Evolutionary conservation across 2,797 vertebrate species (phyloP), one percentile per base, ranked within the genome.

Genomic region (Tinamus major): DNA sequence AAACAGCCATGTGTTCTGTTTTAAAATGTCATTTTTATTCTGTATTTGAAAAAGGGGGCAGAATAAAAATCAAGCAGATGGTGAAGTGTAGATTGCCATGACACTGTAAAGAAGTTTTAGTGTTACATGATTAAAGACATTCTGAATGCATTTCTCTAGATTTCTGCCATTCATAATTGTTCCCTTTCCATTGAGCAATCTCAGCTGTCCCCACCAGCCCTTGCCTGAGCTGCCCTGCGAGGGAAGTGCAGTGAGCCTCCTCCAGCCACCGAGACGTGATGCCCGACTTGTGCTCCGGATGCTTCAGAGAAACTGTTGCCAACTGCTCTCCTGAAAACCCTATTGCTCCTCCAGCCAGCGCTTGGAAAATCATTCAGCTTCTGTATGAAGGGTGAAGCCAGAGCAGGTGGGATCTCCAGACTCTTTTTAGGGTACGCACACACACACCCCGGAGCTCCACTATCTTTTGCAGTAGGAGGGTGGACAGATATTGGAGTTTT

Each of bases 51-150:
- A 85, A 92, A 90, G 88, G 77, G 33, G 78, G 91, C 94, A 90
- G 89, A 85, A 77, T 85, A 94, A 84, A 79, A 94, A 82, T 85
- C 78, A 68, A 89, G 76, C 94, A 79, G 94, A 92, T 88, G 79
- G 91, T 84, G 87, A 91, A 92, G 91, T 69, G 85, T 93, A 87
- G 76, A 41, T 91, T 95, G 79, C 94, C 91, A 87, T 93, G 93
- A 94, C 84, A 91, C 84, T 93, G 95, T 96, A 79, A 93, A 91
- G 76, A 55, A 77, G 87, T 96, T 95, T 89, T 91, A 76, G 94
- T 95, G 95, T 97, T 90, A 94, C 95, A 83, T 94, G 92, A 96
- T 94, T 97, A 93, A 97, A 97, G 96, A 97, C 93, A 87, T 92
- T 85, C 85, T 93, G 78, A 96, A 93, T 84, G 87, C 90, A 69